Conservation (phyloP, 1,140 invertebrate genomes). For the Drosophila pandora region DNA sequence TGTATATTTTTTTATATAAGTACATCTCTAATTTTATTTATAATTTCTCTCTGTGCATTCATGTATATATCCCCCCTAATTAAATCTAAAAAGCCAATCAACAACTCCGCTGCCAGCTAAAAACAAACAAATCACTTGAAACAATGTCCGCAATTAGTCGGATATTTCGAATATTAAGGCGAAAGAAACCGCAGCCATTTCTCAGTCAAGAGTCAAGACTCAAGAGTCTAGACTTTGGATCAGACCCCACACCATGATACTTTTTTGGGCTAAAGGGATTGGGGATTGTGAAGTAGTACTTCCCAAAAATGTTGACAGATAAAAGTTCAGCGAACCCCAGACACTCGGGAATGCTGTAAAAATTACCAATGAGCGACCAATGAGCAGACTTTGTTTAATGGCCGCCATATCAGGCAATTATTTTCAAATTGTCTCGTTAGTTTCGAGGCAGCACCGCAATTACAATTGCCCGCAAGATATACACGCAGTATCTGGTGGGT, state of each 20-base stretch:
- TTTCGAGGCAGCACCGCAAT: slow-evolving; percentile 68
- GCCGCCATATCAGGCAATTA: slow-evolving; percentile 73
- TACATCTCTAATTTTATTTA: background rate
- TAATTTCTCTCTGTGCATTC: slow-evolving; percentile 18
- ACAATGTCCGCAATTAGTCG: slow-evolving; percentile 55
- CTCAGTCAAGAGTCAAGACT: slow-evolving; percentile 20
- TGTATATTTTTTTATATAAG: background rate
- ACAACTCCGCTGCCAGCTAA: slow-evolving; percentile 34
- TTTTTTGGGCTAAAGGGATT: background rate
- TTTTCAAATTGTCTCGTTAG: slow-evolving; percentile 81
- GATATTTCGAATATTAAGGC: slow-evolving; percentile 25
- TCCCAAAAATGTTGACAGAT: slow-evolving; percentile 65
- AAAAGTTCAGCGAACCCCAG: slow-evolving; percentile 74
- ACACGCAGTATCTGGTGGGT: slow-evolving; percentile 21
- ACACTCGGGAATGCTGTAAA: slow-evolving; percentile 18
- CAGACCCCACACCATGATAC: slow-evolving; percentile 51
- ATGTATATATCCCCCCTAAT: slow-evolving; percentile 36
- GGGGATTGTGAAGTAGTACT: slow-evolving; percentile 9
- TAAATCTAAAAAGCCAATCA: slow-evolving; percentile 43
- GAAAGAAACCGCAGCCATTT: slow-evolving; percentile 48
- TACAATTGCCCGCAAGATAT: slow-evolving; percentile 63
- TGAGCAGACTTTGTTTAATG: slow-evolving; percentile 66
- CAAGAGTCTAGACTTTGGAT: slow-evolving; percentile 7
- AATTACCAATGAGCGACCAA: slow-evolving; percentile 45
- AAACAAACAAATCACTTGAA: slow-evolving; percentile 39